Conservation (phyloP, 2,888 invertebrate genomes). For the Spodoptera littoralis region DNA sequence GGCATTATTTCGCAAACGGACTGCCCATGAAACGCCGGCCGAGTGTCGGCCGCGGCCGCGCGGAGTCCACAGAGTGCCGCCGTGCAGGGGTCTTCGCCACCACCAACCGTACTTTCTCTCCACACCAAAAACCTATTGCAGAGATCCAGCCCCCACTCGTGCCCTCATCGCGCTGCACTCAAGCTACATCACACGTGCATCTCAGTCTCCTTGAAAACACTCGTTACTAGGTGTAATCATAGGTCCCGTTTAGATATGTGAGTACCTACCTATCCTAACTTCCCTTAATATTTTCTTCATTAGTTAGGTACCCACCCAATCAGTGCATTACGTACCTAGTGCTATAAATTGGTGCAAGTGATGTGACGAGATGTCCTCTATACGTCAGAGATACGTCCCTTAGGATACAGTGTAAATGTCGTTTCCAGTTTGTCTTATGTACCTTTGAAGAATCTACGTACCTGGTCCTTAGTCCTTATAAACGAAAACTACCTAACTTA, state of each 20-base stretch:
- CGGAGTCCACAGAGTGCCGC: conserved; percentile 78
- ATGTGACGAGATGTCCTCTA: too few relatives aligned
- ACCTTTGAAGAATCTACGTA: too few relatives aligned
- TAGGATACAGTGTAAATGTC: too few relatives aligned
- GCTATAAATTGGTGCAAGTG: too few relatives aligned
- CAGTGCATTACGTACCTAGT: too few relatives aligned
- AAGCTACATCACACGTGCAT: conserved; percentile 42
- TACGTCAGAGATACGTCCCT: too few relatives aligned
- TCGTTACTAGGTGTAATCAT: neutral
- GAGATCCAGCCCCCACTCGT: conserved; percentile 60
- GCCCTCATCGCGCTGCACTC: conserved; percentile 37
- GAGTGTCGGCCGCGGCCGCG: conserved; percentile 86
- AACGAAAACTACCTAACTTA: too few relatives aligned
- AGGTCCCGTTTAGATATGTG: neutral
- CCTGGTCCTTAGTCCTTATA: too few relatives aligned
- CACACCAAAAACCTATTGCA: conserved; percentile 73
- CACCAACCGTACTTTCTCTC: conserved; percentile 84
- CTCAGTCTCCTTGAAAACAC: conserved; percentile 26
- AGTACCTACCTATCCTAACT: too few relatives aligned
- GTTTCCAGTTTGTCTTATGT: too few relatives aligned
- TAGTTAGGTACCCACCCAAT: too few relatives aligned
- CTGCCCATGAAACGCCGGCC: conserved; percentile 77
- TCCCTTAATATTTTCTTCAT: too few relatives aligned
- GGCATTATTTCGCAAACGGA: conserved; percentile 84
- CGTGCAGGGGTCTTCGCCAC: conserved; percentile 79